These are phyloP conservation scores for Drosophila sechellia DNA, from an alignment of 1,140 invertebrate genomes.

Conservation along the genomic window DNA sequence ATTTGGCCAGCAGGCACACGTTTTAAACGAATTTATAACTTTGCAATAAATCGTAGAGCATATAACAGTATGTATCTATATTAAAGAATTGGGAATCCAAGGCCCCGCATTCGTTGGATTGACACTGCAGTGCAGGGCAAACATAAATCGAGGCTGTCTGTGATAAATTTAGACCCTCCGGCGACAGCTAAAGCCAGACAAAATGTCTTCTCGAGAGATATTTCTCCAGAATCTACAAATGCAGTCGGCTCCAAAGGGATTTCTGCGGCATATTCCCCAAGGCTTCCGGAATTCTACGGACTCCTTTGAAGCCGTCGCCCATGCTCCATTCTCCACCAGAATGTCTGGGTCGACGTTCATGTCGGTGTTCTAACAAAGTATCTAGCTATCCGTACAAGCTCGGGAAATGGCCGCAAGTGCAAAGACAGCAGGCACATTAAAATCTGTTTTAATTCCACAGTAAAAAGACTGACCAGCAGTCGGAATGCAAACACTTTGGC, in stretches of 20 bases:
- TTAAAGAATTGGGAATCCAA: background rate
- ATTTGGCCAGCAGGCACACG: background rate
- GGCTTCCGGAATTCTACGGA: slow-evolving; percentile 28
- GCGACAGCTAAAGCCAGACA: slow-evolving; percentile 41
- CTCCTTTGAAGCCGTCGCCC: slow-evolving; percentile 21
- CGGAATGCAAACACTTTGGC: slow-evolving; percentile 43
- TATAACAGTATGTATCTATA: background rate
- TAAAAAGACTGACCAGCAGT: slow-evolving; percentile 33
- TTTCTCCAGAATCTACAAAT: slow-evolving; percentile 46
- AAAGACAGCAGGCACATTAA: slow-evolving; percentile 47
- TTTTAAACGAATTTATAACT: slow-evolving; percentile 32
- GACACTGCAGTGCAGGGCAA: slow-evolving; percentile 34
- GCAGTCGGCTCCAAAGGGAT: slow-evolving; percentile 29
- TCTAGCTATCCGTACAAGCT: slow-evolving; percentile 32
- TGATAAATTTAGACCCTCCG: slow-evolving; percentile 62
- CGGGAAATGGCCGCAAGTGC: slow-evolving; percentile 27
- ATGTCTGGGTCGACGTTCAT: background rate
- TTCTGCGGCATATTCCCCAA: slow-evolving; percentile 39
- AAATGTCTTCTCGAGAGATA: slow-evolving; percentile 45
- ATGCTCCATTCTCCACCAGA: background rate
- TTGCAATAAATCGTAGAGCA: background rate
- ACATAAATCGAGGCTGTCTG: slow-evolving; percentile 63
- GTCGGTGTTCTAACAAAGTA: slow-evolving; percentile 12
- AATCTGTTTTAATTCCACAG: slow-evolving; percentile 38
- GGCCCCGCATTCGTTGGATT: background rate